Base-by-base conservation (phyloP, 2,888 invertebrate genomes). In the Xestia ashworthii region DNA sequence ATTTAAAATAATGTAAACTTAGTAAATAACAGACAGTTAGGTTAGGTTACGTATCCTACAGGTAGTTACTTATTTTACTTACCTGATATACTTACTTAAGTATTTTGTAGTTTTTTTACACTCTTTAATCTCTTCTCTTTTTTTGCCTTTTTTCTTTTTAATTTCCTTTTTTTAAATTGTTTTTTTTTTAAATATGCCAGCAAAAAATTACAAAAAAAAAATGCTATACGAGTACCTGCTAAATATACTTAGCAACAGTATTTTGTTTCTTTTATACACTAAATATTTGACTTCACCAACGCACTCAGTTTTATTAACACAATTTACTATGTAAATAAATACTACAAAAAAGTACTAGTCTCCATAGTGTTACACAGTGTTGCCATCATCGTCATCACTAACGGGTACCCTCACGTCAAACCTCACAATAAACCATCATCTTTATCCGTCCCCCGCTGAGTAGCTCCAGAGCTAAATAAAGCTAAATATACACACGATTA, bases 391-490 rank as follows among this genome's bases (percentile, higher is more conserved):
- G 74, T 77, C 76, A 66, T 46, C 82, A 74, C 50, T 58, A 74
- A 71, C 50, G 46, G 64, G 44, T 70, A 60, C 72, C 79, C 76
- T 64, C 67, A 58, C 64, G 78, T 86, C 78, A 75, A 72, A 32
- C 38, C 72, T 64, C 22, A 73, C 82, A 67, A 88, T 87, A 87
- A 88, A 84, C 77, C 62, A 58, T 71, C 71, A 78, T 70, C 50
- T 87, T 87, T 85, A 87, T 81, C 79, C 80, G 82, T 77, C 89
- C 74, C 87, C 87, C 80, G 86, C 78, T 64, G 87, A 74, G 87
- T 88, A 87, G 84, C 72, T 55, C 71, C 81, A 55, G 66, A 74
- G 77, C 62, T 62, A 38, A 38, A 62, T 62, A 62, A 62, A 70
- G 72, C 82, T 85, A 87, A 87, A 84, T 78, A 84, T 80, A 50